Conservation (phyloP, 2,888 invertebrate species). For the Exocentrus adspersus region DNA sequence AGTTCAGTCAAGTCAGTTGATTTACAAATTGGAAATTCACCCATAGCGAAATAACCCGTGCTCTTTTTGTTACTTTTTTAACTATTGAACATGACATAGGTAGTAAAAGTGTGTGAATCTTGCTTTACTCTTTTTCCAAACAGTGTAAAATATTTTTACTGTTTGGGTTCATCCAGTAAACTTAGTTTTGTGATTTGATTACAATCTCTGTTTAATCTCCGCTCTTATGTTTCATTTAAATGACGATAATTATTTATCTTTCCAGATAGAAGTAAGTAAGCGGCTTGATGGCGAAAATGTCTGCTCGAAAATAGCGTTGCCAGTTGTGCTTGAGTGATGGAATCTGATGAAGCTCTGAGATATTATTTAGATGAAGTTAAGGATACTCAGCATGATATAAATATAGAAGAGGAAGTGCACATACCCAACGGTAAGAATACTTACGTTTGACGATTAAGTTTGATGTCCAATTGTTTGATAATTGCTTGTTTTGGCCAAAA, state of each 20-base stretch:
- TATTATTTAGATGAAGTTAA: conserved; percentile 60
- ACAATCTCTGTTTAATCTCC: conserved; percentile 4
- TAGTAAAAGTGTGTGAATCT: too few relatives aligned
- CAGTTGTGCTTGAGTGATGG: conserved; percentile 44
- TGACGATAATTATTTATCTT: conserved; percentile 29
- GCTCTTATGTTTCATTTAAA: conserved; percentile 15
- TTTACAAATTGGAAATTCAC: too few relatives aligned
- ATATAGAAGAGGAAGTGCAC: conserved; percentile 54
- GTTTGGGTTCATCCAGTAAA: too few relatives aligned
- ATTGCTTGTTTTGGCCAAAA: too few relatives aligned
- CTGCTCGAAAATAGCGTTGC: conserved; percentile 31
- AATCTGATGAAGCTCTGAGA: conserved; percentile 55
- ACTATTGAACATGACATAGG: too few relatives aligned
- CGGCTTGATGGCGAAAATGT: conserved; percentile 32
- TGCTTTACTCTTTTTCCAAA: too few relatives aligned
- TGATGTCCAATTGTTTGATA: too few relatives aligned
- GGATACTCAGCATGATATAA: conserved; percentile 54
- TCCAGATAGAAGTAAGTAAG: conserved; percentile 25
- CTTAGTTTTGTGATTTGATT: conserved; percentile 8
- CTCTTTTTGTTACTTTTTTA: too few relatives aligned
- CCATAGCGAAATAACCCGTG: too few relatives aligned
- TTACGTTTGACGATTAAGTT: background rate
- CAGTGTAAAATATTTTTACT: too few relatives aligned
- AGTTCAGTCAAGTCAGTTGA: too few relatives aligned
- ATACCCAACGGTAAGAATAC: conserved; percentile 54